These are phyloP conservation scores for Ancistrus triradiatus DNA, from an alignment of 2,113 vertebrate species.

Conservation along the genomic window DNA sequence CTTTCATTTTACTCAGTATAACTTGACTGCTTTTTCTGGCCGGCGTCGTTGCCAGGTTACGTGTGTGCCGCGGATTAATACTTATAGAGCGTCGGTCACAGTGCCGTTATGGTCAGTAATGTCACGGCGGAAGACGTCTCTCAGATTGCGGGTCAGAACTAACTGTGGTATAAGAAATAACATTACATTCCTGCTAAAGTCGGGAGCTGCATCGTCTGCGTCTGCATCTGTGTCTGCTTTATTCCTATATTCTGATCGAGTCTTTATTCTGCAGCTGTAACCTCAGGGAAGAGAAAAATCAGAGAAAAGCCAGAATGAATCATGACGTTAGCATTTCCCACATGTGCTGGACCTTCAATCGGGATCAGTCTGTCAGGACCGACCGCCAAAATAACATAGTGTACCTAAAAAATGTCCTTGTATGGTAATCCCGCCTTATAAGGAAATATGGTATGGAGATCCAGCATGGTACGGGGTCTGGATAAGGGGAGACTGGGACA, in stretches of 20 bases:
- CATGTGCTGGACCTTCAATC: neutral
- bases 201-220: neutral
- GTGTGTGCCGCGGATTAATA: too few species aligned
- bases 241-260: neutral
- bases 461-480: neutral
- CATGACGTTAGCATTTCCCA: conserved; percentile 26
- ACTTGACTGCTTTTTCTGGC: too few species aligned
- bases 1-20: too few species aligned
- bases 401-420: too few species aligned
- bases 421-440: too few species aligned
- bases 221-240: neutral
- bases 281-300: conserved; percentile 19
- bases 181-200: neutral
- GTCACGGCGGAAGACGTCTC: too few species aligned
- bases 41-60: too few species aligned
- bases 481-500: neutral
- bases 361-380: too few species aligned
- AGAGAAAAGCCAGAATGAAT: conserved; percentile 24
- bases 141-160: too few species aligned
- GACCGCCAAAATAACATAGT: conserved; percentile 7
- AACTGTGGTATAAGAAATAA: neutral
- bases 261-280: neutral
- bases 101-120: too few species aligned
- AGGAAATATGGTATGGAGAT: too few species aligned
- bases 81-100: too few species aligned